phyloP scores from a whole-genome alignment of 1,140 invertebrate species.

The Vanessa atalanta region DNA sequence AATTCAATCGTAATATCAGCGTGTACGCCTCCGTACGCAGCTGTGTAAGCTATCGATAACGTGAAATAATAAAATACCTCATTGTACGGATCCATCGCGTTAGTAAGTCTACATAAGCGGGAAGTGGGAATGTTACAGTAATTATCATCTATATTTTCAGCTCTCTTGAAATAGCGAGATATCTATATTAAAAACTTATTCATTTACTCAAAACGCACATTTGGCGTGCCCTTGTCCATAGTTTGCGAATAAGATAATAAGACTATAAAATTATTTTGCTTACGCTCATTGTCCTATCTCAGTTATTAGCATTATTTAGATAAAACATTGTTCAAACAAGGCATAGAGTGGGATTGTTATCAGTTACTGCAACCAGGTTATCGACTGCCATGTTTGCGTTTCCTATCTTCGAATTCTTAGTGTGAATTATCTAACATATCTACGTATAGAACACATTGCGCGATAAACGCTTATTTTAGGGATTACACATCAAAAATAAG shows the following conservation, averaged over 20 bases:
- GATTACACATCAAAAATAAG: slow-evolving; percentile 27
- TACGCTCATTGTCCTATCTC: slow-evolving; percentile 28
- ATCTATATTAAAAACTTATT: not conserved
- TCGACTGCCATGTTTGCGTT: slow-evolving; percentile 71
- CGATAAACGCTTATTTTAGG: slow-evolving; percentile 64
- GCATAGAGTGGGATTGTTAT: slow-evolving; percentile 56
- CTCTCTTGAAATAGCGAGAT: slow-evolving; percentile 23
- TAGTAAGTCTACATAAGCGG: not conserved
- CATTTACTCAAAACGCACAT: not conserved
- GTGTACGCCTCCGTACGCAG: slow-evolving; percentile 50
- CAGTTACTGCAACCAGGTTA: slow-evolving; percentile 71
- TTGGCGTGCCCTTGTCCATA: not conserved
- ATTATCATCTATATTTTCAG: slow-evolving; percentile 31
- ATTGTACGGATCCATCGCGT: slow-evolving; percentile 38
- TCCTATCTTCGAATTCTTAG: slow-evolving; percentile 68
- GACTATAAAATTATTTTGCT: slow-evolving; percentile 25
- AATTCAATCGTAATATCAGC: slow-evolving; percentile 60
- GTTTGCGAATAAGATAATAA: not conserved
- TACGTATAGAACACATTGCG: slow-evolving; percentile 52
- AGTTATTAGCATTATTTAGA: slow-evolving; percentile 57
- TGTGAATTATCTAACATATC: slow-evolving; percentile 65
- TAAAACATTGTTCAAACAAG: slow-evolving; percentile 49
- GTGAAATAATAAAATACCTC: slow-evolving; percentile 53
- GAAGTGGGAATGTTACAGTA: slow-evolving; percentile 24
- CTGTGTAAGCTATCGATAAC: slow-evolving; percentile 70